Evolutionary conservation across 1,140 invertebrate genomes (phyloP), one percentile per base, ranked within the genome.

Genomic region (Centruroides vittatus): DNA sequence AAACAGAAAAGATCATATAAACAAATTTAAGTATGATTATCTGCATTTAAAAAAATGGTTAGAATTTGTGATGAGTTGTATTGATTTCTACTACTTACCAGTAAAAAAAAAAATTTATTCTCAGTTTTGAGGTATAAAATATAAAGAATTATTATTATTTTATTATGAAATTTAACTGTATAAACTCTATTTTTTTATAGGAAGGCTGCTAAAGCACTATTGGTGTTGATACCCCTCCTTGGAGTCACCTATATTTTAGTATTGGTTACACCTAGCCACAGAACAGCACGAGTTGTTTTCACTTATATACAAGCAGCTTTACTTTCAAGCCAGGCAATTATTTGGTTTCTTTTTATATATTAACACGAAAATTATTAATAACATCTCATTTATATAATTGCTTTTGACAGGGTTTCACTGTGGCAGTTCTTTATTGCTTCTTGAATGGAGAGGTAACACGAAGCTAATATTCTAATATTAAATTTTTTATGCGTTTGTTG

Each of bases 211-310:
- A 93, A 93, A 73, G 89, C 89, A 10, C 77, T 93, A 9, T 73
- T 93, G 8, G 88, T 93, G 8, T 76, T 93, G 10, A 89, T 92
- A 69, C 90, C 90, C 3, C 77, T 93, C 13, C 78, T 93, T 59
- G 89, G 89, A n/a, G 84, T 91, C 60, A 91, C 88, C 3, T 91
- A 93, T 72, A 77, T 92, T 23, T 73, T 93, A 56, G 82, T 91
- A 5, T 76, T 93, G 47, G 82, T 81, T 11, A 84, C 85, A 12
- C 88, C 88, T 13, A 55, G 48, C 48, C 62, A 66, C 34, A 46
- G 55, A 46, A 66, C 61, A 35, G 62, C 61, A n/a, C 52, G 61
- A 60, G 51, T 67, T 1, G 41, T 68, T 5, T 59, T 67, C 49
- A 58, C 61, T 9, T 63, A 65, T 52, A 7, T 63, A 4, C 62